Evolutionary conservation across 2,797 vertebrate species (phyloP).

Genomic region (Selene dorsalis): DNA sequence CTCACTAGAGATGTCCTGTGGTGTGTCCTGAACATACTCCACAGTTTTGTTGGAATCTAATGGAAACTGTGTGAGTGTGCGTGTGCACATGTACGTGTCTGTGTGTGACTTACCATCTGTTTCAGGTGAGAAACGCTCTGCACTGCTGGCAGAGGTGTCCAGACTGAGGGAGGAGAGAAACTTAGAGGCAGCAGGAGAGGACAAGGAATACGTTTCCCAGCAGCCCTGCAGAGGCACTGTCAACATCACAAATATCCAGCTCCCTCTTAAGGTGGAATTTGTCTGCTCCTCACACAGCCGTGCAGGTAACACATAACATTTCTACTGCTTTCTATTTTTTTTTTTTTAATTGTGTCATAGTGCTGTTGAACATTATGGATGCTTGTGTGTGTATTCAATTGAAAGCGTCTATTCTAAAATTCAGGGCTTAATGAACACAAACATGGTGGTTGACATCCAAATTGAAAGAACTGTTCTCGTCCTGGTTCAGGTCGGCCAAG

Average conservation of each 20-base stretch:
- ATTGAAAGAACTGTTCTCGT: not conserved
- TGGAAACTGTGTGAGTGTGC: too few relatives aligned
- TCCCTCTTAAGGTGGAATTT: conserved; percentile 88
- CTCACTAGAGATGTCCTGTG: too few relatives aligned
- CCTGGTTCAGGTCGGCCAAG: conserved; percentile 75
- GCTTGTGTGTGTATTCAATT: not conserved
- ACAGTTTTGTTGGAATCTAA: not conserved
- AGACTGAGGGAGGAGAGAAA: conserved; percentile 73
- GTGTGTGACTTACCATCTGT: not conserved
- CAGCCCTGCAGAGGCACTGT: conserved; percentile 84
- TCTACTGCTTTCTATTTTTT: not conserved
- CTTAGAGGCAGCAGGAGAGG: conserved; percentile 23
- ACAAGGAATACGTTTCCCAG: conserved; percentile 42
- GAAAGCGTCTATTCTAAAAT: not conserved
- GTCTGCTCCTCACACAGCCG: conserved; percentile 82
- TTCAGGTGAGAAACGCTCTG: conserved; percentile 84
- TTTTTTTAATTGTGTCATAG: not conserved
- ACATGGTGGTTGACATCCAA: not conserved
- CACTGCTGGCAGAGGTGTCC: conserved; percentile 80
- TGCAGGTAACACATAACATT: conserved; percentile 66
- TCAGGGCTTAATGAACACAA: not conserved
- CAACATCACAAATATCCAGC: conserved; percentile 82
- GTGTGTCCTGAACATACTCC: too few relatives aligned
- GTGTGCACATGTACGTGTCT: too few relatives aligned
- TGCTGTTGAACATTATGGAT: not conserved